Evolutionary conservation across 2,113 vertebrate species (phyloP), one percentile per base, ranked within the genome.

Genomic region (Mirounga angustirostris): DNA sequence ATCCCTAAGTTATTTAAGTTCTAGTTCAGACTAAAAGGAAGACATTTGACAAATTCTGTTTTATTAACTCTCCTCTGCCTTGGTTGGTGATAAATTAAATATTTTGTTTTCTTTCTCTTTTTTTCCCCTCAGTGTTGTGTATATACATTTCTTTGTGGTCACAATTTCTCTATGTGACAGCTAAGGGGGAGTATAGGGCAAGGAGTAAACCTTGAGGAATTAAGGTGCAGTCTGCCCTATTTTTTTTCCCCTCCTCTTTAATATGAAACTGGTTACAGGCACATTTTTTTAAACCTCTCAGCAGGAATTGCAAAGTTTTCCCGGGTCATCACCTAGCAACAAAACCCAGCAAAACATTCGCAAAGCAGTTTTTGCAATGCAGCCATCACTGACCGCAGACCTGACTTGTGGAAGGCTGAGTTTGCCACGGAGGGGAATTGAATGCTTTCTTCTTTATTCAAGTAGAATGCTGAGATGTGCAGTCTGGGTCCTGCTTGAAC

Each of bases 291-390:
- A 94, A 98, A 98, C 95, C 98, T 98, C 99, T 99, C 98, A 99
- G 99, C 98, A 98, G 98, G 99, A 98, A 99, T 67, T 97, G 98
- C 98, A 98, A 99, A 99, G 98, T 99, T 99, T 99, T 98, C 98
- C 98, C 92, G 98, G 74, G 97, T 98, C 98, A 98, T 99, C 98
- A 97, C 99, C 99, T 99, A 99, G 99, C 99, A 99, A 99, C 99
- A 98, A 98, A 99, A 97, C 97, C 98, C 97, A 98, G 98, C 98
- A 98, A 99, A 99, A 99, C 98, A 99, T 99, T 99, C 92, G 98
- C 98, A 98, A 98, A 98, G 98, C 98, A 98, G 97, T 98, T 99
- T 97, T 98, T 98, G 95, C 98, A 98, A 98, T 95, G 97, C 97
- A 98, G 98, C 98, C 97, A 96, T 98, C 97, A 82, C 95, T 94